Conservation (phyloP, 2,797 vertebrate species). For the Galaxias olidus region DNA sequence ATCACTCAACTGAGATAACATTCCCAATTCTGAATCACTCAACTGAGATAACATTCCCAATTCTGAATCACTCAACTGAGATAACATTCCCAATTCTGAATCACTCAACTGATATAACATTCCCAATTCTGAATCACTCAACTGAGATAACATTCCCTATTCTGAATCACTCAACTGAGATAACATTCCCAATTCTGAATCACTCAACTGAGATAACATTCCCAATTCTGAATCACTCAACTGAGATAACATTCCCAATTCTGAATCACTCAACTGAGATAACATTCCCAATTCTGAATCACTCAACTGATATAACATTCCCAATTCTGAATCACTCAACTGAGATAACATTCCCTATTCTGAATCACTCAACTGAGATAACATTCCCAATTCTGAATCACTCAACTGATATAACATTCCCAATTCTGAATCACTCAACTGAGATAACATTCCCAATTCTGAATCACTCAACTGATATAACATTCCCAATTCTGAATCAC, state of each 20-base stretch:
- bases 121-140: too few relatives aligned
- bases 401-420: background rate
- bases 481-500: background rate
- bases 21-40: background rate
- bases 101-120: background rate
- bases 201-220: background rate
- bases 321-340: too few relatives aligned
- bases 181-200: too few relatives aligned
- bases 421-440: background rate
- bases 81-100: background rate
- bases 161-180: background rate
- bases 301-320: background rate
- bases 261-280: too few relatives aligned
- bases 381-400: too few relatives aligned
- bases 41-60: background rate
- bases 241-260: constrained; percentile 1
- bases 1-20: background rate
- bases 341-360: background rate
- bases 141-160: background rate
- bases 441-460: background rate
- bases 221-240: background rate
- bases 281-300: background rate
- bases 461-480: background rate
- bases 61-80: too few relatives aligned
- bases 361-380: background rate